Evolutionary conservation across 2,113 vertebrate species (phyloP).

Genomic region (Ornithorhynchus anatinus): DNA sequence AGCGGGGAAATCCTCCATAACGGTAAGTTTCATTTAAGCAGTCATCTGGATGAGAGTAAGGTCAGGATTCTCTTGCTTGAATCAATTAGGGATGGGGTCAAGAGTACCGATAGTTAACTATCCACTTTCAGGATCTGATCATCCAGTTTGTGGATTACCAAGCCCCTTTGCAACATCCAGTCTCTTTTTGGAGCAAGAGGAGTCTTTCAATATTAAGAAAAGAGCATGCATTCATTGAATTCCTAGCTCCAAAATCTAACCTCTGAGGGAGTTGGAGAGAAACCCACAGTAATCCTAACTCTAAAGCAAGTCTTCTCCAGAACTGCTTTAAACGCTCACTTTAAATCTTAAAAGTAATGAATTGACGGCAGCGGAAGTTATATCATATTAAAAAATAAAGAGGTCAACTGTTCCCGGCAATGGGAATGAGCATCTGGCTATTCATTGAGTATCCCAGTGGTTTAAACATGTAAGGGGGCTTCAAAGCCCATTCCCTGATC

Average conservation of each 20-base stretch:
- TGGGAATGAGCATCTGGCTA: neutral
- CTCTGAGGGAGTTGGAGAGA: neutral
- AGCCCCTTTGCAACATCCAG: neutral
- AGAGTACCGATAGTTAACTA: neutral
- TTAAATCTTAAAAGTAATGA: slow-evolving; percentile 15
- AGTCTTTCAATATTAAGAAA: neutral
- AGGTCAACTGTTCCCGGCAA: neutral
- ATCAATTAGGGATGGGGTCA: fast-evolving
- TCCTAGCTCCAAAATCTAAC: too few relatives aligned
- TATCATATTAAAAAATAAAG: neutral
- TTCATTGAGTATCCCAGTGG: neutral
- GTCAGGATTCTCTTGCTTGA: fast-evolving
- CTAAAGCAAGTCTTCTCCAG: neutral
- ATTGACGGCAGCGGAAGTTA: neutral
- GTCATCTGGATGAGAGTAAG: neutral
- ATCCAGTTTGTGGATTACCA: neutral
- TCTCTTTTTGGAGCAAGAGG: neutral
- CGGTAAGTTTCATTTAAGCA: slow-evolving; percentile 72
- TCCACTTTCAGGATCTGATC: neutral
- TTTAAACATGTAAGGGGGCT: neutral
- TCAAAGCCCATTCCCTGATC: neutral
- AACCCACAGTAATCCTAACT: neutral
- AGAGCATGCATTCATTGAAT: too few relatives aligned
- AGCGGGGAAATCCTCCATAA: slow-evolving; percentile 92
- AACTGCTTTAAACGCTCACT: slow-evolving; percentile 5